phyloP scores from a whole-genome alignment of 2,888 invertebrate species.

The Lamellibrachia satsuma region DNA sequence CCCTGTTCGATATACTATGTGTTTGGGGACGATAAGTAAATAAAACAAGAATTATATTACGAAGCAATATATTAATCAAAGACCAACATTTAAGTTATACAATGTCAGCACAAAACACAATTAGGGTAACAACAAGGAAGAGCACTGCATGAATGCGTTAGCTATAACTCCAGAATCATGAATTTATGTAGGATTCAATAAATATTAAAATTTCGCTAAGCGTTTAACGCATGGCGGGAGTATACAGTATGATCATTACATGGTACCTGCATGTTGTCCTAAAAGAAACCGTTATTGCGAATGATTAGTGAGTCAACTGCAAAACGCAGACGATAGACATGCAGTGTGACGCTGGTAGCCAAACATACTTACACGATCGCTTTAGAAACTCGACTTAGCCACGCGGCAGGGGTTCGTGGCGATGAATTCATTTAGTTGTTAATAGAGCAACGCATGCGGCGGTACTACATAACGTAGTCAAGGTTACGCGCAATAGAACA shows the following conservation, averaged over 20 bases:
- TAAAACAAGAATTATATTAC: too few relatives aligned
- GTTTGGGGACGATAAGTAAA: too few relatives aligned
- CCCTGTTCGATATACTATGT: too few relatives aligned
- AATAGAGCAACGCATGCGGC: background rate
- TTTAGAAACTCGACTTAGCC: background rate
- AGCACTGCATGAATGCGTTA: background rate
- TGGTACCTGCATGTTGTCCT: background rate
- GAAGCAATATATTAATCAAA: too few relatives aligned
- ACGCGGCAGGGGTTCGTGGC: background rate
- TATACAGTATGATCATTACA: background rate
- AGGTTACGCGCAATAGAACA: background rate
- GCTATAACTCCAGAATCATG: background rate
- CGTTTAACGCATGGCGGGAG: background rate
- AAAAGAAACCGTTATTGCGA: background rate
- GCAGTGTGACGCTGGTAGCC: background rate
- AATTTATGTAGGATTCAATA: background rate
- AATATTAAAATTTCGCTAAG: too few relatives aligned
- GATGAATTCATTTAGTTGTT: background rate
- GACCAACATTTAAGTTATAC: too few relatives aligned
- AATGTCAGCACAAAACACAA: background rate
- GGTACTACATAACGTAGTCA: background rate
- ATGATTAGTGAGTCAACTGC: background rate
- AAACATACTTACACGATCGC: background rate
- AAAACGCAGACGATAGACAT: background rate
- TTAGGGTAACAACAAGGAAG: background rate